phyloP scores from a whole-genome alignment of 1,140 invertebrate genomes.

The Eriosoma lanigerum region DNA sequence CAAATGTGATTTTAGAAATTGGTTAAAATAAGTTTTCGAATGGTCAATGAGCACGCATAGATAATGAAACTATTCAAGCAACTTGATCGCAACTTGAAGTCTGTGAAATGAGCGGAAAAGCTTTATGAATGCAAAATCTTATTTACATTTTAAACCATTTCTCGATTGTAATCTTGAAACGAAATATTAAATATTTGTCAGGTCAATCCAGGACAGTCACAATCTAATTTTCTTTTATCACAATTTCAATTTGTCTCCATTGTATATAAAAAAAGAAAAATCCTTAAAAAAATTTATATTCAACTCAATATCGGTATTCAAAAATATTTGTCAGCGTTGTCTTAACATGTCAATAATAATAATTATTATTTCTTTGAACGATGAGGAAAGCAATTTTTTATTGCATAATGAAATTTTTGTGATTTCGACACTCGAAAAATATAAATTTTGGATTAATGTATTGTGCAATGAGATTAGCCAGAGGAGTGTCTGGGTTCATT shows the following conservation, averaged over 20 bases:
- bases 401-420: slow-evolving; percentile 12
- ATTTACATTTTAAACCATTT: neutral
- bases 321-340: no score
- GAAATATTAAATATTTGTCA: slow-evolving; percentile 21
- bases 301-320: no score
- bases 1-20: slow-evolving; percentile 3
- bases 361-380: no score
- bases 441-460: slow-evolving; percentile 2
- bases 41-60: neutral
- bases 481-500: neutral
- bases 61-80: neutral
- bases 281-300: no score
- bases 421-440: neutral
- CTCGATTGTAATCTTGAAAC: neutral
- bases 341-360: no score
- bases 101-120: neutral
- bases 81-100: neutral
- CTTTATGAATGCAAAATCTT: neutral
- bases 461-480: neutral
- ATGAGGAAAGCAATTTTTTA: no score
- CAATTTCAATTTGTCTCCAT: neutral
- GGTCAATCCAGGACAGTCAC: neutral
- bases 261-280: neutral
- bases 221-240: slow-evolving; percentile 10
- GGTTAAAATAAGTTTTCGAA: neutral